phyloP scores from a whole-genome alignment of 2,888 invertebrate genomes.

The Pterostichus niger region DNA sequence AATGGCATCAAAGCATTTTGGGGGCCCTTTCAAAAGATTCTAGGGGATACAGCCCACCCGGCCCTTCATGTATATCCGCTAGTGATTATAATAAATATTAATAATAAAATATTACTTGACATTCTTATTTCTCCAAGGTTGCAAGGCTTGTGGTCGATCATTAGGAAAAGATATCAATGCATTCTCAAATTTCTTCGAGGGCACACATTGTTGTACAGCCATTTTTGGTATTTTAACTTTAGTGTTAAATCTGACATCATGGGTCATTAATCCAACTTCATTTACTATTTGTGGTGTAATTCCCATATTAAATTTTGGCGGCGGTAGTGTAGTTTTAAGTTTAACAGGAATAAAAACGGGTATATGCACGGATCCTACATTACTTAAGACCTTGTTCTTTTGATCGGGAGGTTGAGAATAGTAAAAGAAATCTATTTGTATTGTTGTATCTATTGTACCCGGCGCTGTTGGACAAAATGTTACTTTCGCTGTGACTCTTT shows the following conservation, averaged over 20 bases:
- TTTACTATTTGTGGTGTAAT: constrained; percentile 73
- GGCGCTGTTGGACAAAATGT: constrained; percentile 57
- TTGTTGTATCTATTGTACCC: constrained; percentile 69
- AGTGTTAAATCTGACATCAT: constrained; percentile 72
- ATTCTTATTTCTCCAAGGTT: constrained; percentile 71
- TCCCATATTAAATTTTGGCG: constrained; percentile 72
- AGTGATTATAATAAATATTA: background rate
- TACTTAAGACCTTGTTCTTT: constrained; percentile 57
- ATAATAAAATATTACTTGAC: constrained; percentile 63
- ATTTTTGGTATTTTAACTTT: constrained; percentile 70
- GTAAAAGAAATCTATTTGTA: constrained; percentile 71
- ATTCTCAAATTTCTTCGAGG: constrained; percentile 68
- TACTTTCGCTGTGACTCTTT: constrained; percentile 72
- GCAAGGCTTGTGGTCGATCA: constrained; percentile 72
- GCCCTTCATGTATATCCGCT: too few species aligned
- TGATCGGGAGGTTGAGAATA: constrained; percentile 66
- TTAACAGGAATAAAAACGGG: constrained; percentile 67
- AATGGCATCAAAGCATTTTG: too few species aligned
- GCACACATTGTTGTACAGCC: constrained; percentile 69
- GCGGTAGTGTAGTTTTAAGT: constrained; percentile 56
- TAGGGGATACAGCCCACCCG: too few species aligned
- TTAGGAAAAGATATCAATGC: constrained; percentile 75
- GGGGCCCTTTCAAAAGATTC: too few species aligned
- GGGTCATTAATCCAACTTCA: constrained; percentile 74
- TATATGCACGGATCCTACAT: constrained; percentile 69